Evolutionary conservation across 2,888 invertebrate species (phyloP), one percentile per base, ranked within the genome.

Genomic region (Cheilosia vernalis): DNA sequence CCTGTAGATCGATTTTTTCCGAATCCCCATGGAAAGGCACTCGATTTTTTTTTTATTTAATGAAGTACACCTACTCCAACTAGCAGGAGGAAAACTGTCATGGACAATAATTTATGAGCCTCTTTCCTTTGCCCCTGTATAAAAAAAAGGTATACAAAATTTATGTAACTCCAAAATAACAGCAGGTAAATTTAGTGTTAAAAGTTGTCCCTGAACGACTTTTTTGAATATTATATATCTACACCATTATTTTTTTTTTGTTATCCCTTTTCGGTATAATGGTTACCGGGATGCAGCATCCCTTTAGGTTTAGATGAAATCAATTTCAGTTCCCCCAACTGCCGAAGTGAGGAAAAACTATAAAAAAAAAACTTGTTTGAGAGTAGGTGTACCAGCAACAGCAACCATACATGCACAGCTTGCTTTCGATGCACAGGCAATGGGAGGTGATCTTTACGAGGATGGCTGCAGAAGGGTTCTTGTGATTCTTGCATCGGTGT

Each of bases 321-420:
- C 24, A 19, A 44, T 17, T 63, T 5, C 7, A 66, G 44, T 30
- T 30, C 24, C 37, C 27, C 6, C 7, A 49, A 33, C 33, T 49
- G 27, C 55, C 66, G 30, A 55, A 53, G 44, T 30, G 55, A 42
- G 56, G 33, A 15, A 19, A 21, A 33, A 58, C 58, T 30, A 40
- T 19, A 56, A 78, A 78, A 61, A 49, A 49, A 37, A 21, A 53
- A 72, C 21, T 56, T 33, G 42, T 19, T 33, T 49, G n/a, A 61
- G 21, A 42, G 55, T 40, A 51, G 13, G 21, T 30, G 30, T 56
- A 64, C 17, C 58, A 66, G 15, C 66, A 55, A 60, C 44, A 60
- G 60, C 63, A 77, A 61, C 66, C 66, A 53, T 55, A 21, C 77
- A 72, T 47, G 37, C 27, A 66, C 55, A 67, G 67, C 78, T 56